Percentiles rank a stretch among this genome's conserved stretches.
Conservation (phyloP, 2,797 vertebrate species). For the Spondyliosoma cantharus region DNA sequence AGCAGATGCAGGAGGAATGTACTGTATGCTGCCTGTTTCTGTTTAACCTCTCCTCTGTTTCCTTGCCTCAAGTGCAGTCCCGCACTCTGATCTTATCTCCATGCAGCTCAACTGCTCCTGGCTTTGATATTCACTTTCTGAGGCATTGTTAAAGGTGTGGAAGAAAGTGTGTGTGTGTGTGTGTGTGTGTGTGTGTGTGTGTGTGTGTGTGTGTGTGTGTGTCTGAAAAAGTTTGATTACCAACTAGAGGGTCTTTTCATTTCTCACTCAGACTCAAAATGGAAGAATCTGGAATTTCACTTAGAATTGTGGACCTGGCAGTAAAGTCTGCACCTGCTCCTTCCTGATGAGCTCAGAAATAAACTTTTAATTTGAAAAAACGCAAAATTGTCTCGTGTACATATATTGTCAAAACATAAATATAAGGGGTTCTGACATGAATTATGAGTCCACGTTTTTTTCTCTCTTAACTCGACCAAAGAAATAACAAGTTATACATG, state of each 20-base stretch:
- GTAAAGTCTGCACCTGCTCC: constrained; percentile 60
- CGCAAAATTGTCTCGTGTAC: background rate
- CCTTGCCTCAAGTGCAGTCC: constrained; percentile 42
- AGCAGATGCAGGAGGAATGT: constrained; percentile 39
- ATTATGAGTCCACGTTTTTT: background rate
- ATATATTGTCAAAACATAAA: background rate
- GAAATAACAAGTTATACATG: background rate
- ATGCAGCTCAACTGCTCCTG: constrained; percentile 34
- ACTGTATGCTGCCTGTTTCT: constrained; percentile 46
- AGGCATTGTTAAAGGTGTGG: constrained; percentile 15
- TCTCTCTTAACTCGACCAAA: background rate
- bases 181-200: background rate
- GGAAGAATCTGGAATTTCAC: constrained; percentile 42
- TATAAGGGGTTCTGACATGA: background rate
- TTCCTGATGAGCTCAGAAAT: constrained; percentile 8
- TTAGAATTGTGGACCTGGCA: constrained; percentile 8
- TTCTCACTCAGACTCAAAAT: constrained; percentile 22
- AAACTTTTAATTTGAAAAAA: constrained; percentile 22
- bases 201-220: background rate
- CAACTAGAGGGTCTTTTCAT: constrained; percentile 20
- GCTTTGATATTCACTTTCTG: constrained; percentile 40
- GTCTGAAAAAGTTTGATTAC: constrained; percentile 13
- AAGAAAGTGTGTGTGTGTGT: constrained; percentile 20
- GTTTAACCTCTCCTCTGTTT: constrained; percentile 51
- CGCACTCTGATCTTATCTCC: constrained; percentile 41